These are phyloP conservation scores for Drosophila nebulosa DNA, from an alignment of 1,140 invertebrate genomes.

Conservation along the genomic window DNA sequence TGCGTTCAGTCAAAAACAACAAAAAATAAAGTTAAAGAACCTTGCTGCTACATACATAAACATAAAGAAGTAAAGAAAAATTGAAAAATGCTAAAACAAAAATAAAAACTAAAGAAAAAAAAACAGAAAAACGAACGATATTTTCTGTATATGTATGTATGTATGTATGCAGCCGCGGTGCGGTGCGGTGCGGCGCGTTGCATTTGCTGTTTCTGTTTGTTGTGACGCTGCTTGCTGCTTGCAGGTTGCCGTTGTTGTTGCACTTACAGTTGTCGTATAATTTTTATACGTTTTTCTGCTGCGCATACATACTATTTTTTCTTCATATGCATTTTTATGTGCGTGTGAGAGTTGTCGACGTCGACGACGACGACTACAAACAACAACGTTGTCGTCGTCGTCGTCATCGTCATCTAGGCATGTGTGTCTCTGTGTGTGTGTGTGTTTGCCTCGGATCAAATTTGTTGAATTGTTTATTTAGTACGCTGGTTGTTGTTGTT, in stretches of 20 bases:
- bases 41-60: too few species aligned
- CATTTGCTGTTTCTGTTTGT: constrained; percentile 34
- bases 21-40: too few species aligned
- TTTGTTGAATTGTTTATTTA: constrained; percentile 80
- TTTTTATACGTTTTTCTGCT: constrained; percentile 59
- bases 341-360: constrained; percentile 45
- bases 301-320: constrained; percentile 46
- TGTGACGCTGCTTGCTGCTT: constrained; percentile 25
- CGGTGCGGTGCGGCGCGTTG: constrained; percentile 2
- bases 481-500: constrained; percentile 55
- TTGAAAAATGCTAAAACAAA: constrained; percentile 23
- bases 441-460: constrained; percentile 74
- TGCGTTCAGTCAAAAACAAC: constrained; percentile 60
- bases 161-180: too few species aligned
- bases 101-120: constrained; percentile 21
- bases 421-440: constrained; percentile 29
- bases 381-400: constrained; percentile 41
- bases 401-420: constrained; percentile 36
- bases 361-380: neutral
- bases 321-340: constrained; percentile 71
- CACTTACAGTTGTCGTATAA: constrained; percentile 47
- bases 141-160: constrained; percentile 58
- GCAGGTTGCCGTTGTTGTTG: constrained; percentile 50
- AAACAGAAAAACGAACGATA: constrained; percentile 51
- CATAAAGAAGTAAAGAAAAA: constrained; percentile 32